These are phyloP conservation scores for Hydra vulgaris DNA, from an alignment of 30 jellyfish, hydroid and myxozoan species.

Conservation along the genomic window DNA sequence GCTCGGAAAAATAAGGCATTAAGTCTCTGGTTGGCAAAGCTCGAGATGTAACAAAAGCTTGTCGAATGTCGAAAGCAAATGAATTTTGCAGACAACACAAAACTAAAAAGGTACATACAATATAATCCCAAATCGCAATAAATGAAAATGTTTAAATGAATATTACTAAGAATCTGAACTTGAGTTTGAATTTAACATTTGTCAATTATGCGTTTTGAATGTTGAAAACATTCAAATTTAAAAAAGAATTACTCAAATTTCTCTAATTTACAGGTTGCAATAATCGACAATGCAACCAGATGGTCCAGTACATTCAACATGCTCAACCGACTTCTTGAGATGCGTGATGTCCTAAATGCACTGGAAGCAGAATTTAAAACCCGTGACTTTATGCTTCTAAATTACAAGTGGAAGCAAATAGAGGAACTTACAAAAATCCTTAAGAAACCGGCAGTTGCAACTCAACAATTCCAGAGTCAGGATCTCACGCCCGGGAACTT, in stretches of 20 bases:
- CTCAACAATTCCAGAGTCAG: background rate
- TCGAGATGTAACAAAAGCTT: background rate
- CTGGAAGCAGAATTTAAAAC: background rate
- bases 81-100: background rate
- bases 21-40: background rate
- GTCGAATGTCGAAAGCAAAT: background rate
- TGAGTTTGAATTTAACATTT: background rate
- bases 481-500: background rate
- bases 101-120: background rate
- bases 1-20: background rate
- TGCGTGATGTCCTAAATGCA: background rate
- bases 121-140: background rate
- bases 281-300: background rate
- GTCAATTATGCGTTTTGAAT: background rate
- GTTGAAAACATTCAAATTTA: background rate
- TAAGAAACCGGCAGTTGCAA: background rate
- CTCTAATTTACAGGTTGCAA: background rate
- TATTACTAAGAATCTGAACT: background rate
- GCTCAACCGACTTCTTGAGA: background rate
- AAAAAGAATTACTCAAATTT: background rate
- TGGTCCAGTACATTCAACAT: background rate
- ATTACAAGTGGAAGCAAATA: background rate
- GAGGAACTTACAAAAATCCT: background rate
- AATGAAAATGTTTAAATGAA: background rate
- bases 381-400: background rate